These are phyloP conservation scores for Mesodorylaimus sp. DNA, from an alignment of 2,888 invertebrate genomes.

Conservation along the genomic window DNA sequence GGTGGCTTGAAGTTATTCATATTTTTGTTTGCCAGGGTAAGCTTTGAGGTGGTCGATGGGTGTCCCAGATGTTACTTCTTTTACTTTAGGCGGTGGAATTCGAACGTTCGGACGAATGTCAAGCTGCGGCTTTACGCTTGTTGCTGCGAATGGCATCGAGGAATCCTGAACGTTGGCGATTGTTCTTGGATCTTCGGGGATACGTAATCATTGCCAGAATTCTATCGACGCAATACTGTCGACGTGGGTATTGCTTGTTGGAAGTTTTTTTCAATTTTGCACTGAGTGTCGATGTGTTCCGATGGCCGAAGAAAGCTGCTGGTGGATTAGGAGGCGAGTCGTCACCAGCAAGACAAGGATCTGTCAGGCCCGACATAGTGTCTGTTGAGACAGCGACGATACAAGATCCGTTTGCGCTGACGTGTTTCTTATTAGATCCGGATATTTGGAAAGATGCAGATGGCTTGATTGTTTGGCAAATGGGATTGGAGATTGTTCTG, in stretches of 20 bases:
- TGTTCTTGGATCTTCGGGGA: background rate
- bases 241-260: background rate
- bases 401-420: background rate
- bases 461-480: background rate
- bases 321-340: too few relatives aligned
- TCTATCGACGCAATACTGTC: background rate
- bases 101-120: background rate
- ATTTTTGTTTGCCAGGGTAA: conserved; percentile 4
- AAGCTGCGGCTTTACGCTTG: conserved; percentile 1
- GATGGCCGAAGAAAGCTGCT: background rate
- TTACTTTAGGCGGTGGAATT: background rate
- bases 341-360: too few relatives aligned
- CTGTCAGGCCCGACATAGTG: too few relatives aligned
- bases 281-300: background rate
- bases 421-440: background rate
- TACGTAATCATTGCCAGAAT: conserved; percentile 1
- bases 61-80: background rate
- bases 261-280: background rate
- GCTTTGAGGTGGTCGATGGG: background rate
- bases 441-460: conserved; percentile 3
- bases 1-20: conserved; percentile 5
- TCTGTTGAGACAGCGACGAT: too few relatives aligned
- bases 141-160: background rate
- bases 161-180: background rate
- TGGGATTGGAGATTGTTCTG: background rate